These are phyloP conservation scores for Lasioglossum albipes DNA, from an alignment of 1,140 invertebrate species.

Conservation along the genomic window DNA sequence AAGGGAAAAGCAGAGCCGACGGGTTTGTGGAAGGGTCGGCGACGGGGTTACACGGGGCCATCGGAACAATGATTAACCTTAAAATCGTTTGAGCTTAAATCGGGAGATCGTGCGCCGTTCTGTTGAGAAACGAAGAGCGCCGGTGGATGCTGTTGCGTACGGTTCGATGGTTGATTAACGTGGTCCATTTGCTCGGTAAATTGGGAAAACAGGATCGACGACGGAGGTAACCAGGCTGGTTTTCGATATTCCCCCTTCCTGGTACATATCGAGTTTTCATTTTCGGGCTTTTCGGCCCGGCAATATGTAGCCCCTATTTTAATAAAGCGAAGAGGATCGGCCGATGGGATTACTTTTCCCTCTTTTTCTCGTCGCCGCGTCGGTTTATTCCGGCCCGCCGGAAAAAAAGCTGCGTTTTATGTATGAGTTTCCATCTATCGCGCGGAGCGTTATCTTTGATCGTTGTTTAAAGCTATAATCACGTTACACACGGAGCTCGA, in stretches of 20 bases:
- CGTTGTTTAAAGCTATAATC: slow-evolving; percentile 47
- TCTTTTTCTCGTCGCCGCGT: background rate
- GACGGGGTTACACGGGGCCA: background rate
- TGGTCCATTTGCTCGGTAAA: slow-evolving; percentile 25
- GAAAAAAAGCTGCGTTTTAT: slow-evolving; percentile 28
- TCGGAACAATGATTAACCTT: slow-evolving; percentile 69
- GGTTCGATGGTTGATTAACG: slow-evolving; percentile 22
- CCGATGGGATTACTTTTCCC: slow-evolving; percentile 24
- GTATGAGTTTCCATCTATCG: slow-evolving; percentile 42
- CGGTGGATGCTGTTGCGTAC: background rate
- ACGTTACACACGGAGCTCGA: background rate
- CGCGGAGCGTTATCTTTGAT: slow-evolving; percentile 37
- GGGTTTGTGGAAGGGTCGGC: slow-evolving; percentile 12
- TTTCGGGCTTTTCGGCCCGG: slow-evolving; percentile 2
- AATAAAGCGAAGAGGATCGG: slow-evolving; percentile 42
- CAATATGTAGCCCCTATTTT: slow-evolving; percentile 34
- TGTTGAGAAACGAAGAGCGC: background rate
- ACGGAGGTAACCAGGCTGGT: background rate
- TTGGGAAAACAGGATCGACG: slow-evolving; percentile 16
- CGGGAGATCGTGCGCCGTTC: background rate
- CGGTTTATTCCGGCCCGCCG: background rate
- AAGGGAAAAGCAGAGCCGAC: background rate
- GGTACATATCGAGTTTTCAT: slow-evolving; percentile 7
- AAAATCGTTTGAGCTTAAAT: slow-evolving; percentile 36
- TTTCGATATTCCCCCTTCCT: background rate